phyloP scores from a whole-genome alignment of 2,888 invertebrate genomes.

The Choristoneura rosaceana region DNA sequence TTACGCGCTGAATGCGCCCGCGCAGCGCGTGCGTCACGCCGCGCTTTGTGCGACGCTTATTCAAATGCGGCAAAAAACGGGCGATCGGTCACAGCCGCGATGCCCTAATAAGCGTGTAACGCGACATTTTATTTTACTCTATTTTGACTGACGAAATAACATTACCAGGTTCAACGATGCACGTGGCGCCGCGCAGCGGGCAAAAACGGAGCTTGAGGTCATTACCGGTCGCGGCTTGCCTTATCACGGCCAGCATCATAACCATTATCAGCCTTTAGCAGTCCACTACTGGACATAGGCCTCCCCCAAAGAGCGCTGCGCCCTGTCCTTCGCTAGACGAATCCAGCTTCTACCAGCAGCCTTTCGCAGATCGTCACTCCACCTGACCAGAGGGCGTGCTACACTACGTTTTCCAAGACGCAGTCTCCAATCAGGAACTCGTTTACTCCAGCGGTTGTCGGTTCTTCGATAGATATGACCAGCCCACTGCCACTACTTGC shows the following conservation, averaged over 20 bases:
- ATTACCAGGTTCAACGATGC: constrained; percentile 3
- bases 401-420: no score
- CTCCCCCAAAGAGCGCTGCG: no score
- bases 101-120: constrained; percentile 41
- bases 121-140: constrained; percentile 37
- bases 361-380: no score
- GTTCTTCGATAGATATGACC: no score
- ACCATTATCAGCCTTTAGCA: no score
- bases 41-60: constrained; percentile 47
- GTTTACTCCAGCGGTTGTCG: no score
- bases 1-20: constrained; percentile 74
- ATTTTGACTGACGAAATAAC: constrained; percentile 30
- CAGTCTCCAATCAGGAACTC: no score
- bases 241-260: not conserved
- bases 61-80: constrained; percentile 52
- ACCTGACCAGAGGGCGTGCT: no score
- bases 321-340: no score
- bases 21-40: constrained; percentile 74
- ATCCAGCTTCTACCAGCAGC: no score
- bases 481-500: no score
- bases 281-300: no score
- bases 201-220: not conserved
- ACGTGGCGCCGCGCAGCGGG: not conserved
- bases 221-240: not conserved
- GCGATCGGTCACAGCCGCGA: constrained; percentile 57